phyloP scores from a whole-genome alignment of 1,140 invertebrate species.

The Eumeta japonica region DNA sequence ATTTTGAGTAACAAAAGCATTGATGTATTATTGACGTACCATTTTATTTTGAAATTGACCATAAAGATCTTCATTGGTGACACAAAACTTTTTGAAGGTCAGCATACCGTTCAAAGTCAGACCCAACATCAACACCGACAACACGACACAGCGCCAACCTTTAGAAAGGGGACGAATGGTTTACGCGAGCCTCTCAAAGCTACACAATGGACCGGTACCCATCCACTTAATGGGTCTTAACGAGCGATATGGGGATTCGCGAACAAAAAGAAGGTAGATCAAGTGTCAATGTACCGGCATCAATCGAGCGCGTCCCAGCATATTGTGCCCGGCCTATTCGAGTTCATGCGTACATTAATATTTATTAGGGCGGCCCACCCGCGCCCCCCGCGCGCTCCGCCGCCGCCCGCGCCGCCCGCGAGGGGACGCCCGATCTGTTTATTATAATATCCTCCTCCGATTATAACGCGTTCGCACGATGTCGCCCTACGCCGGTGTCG shows the following conservation, averaged over 20 bases:
- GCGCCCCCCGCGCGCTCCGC: no score
- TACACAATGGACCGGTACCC: neutral
- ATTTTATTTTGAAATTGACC: no score
- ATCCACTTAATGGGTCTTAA: neutral
- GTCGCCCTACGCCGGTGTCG: no score
- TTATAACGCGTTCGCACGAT: constrained; percentile 54
- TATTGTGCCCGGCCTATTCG: constrained; percentile 37
- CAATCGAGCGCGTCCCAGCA: constrained; percentile 16
- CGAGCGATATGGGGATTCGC: constrained; percentile 1
- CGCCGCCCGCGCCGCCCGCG: constrained; percentile 19
- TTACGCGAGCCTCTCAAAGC: no score
- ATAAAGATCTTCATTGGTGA: no score
- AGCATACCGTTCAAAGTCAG: neutral
- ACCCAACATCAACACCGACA: neutral
- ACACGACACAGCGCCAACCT: neutral
- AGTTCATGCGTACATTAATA: constrained; percentile 54
- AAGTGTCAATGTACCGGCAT: constrained; percentile 55
- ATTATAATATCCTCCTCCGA: constrained; percentile 53
- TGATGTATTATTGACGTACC: no score
- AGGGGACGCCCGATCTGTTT: constrained; percentile 45
- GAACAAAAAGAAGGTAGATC: constrained; percentile 43
- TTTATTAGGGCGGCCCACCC: constrained; percentile 39
- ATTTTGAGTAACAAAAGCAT: no score
- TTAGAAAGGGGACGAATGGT: no score
- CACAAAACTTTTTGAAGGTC: neutral